Evolutionary conservation across 2,797 vertebrate genomes (phyloP), one percentile per base, ranked within the genome.

Genomic region (Megalops cyprinoides): DNA sequence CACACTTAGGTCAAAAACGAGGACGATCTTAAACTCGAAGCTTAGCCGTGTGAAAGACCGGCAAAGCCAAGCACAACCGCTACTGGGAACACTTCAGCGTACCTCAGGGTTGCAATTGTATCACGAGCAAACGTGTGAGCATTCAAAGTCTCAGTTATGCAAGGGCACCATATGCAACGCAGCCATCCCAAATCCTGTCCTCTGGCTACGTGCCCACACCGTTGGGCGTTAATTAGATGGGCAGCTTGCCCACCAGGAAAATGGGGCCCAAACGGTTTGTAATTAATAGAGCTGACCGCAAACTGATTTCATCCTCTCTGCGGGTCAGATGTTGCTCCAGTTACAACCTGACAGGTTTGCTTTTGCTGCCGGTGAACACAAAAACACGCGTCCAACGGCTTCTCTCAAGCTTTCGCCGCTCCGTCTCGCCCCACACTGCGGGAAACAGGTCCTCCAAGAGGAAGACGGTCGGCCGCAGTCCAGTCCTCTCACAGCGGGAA

Each of bases 1-100:
- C 91, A 92, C 92, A 93, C 94, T 94, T 94, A 94, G 87, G 86
- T 89, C 91, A 85, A 87, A 91, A 93, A 94, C 94, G 93, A 93
- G 92, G 93, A 94, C 93, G 92, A 93, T 94, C 95, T 93, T 90
- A 94, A 93, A 89, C 90, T 86, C 90, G n/a, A 90, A 85, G 87
- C 84, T 92, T 91, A 91, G 90, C 90, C 89, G 86, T 91, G 92
- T 89, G 89, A 85, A 91, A 90, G 87, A 89, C 85, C 87, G 46
- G 83, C 83, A 85, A 91, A 81, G 84, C 85, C 83, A 87, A 87
- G 48, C 83, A 82, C 87, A 85, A 90, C 80, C 85, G 86, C 81
- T 79, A 81, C 82, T 77, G 53, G 37, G 87, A 91, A 87, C 82
- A 79, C n/a, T 84, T 84, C 83, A 81, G 85, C 87, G 82, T 60